A percentile compares a stretch with the other conserved stretches of the same genome.
Conservation (phyloP, 1,140 invertebrate genomes). For the Euglossa dilemma region DNA sequence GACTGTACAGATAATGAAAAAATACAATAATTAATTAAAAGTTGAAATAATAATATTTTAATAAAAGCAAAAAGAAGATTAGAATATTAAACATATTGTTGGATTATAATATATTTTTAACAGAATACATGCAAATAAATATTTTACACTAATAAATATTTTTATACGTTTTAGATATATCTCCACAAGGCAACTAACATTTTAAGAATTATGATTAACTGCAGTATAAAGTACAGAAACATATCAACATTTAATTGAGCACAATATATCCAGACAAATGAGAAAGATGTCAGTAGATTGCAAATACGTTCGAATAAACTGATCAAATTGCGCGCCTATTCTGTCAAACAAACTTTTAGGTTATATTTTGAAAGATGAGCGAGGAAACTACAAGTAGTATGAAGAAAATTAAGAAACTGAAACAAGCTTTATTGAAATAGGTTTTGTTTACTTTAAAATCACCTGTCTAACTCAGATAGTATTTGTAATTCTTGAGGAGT, state of each 20-base stretch:
- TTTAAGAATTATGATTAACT: not conserved
- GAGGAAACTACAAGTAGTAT: not conserved
- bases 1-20: constrained; percentile 84
- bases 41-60: not conserved
- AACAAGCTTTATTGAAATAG: not conserved
- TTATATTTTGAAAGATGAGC: constrained; percentile 43
- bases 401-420: not conserved
- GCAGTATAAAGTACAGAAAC: not conserved
- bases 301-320: constrained; percentile 43
- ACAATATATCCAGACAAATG: not conserved
- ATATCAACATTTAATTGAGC: not conserved
- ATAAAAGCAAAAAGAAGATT: not conserved
- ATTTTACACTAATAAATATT: not conserved
- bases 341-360: constrained; percentile 68
- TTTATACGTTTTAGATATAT: not conserved
- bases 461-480: constrained; percentile 93
- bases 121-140: not conserved
- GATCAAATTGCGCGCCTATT: constrained; percentile 64
- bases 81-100: not conserved
- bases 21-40: not conserved
- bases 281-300: constrained; percentile 75
- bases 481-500: constrained; percentile 91
- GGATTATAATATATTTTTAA: not conserved
- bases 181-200: not conserved
- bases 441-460: constrained; percentile 58